Evolutionary conservation across 2,797 vertebrate species (phyloP), one percentile per base, ranked within the genome.

Genomic region (Zenarchopterus dispar): DNA sequence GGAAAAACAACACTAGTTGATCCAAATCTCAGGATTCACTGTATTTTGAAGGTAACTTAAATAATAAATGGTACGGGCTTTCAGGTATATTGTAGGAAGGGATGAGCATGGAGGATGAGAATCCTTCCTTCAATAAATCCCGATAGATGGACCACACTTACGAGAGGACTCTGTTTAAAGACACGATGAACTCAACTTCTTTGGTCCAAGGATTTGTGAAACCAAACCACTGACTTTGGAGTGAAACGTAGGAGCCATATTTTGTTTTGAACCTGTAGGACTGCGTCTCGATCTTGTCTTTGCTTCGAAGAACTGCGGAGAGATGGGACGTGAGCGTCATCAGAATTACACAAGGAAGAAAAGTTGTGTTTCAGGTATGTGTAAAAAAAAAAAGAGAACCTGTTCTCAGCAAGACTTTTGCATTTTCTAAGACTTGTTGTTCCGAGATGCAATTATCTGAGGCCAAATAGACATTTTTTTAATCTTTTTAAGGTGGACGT

Each of bases 151-250:
- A 73, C 2, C 2, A 31, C 84, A 97, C 97, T 98, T 90, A 99
- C 97, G 92, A 91, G 75, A 98, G 88, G 0, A 98, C 94, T 0
- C 95, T 96, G 89, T 98, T 98, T 26, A 94, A 94, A 57, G 96
- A 97, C 73, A 99, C 97, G 17, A 99, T 97, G 76, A 98, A 99
- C 85, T 99, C 97, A 17, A 98, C 95, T 92, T 99, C 97, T 95
- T 99, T 99, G 95, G 97, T 99, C 97, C 97, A 99, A 26, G 97
- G 97, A 87, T 99, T 99, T 91, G 97, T 97, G 93, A 98, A 99
- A 92, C 95, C 96, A 93, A 96, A 98, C 97, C 97, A 99, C 86
- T 95, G 95, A 91, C 97, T 98, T 84, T 96, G 91, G 83, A 99
- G 91, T 0, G 93, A 95, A 89, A 98, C 93, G 62, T 98, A 97